Conservation (phyloP, 2,113 vertebrate genomes). For the Rhinolophus ferrumequinum region DNA sequence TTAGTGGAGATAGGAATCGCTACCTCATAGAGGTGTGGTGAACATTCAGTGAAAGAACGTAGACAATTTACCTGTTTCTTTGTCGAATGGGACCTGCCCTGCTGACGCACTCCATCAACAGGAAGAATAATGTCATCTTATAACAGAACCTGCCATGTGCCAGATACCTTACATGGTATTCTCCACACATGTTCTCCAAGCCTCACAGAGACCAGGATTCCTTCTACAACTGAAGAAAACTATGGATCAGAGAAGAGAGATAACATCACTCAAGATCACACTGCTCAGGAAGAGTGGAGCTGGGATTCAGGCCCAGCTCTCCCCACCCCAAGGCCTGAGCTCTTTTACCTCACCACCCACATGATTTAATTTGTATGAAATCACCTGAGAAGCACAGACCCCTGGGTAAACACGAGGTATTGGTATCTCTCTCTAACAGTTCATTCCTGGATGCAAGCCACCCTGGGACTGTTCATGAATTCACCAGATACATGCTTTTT, state of each 20-base stretch:
- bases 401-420: not conserved
- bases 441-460: accelerated
- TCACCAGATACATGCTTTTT: not conserved
- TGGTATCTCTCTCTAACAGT: not conserved
- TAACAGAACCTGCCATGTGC: not conserved
- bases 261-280: accelerated
- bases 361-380: not conserved
- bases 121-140: not conserved
- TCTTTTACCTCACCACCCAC: not conserved
- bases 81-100: not conserved
- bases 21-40: not conserved
- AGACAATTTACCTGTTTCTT: not conserved
- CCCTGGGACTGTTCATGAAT: not conserved
- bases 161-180: accelerated
- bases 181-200: not conserved
- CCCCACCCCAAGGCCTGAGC: not conserved
- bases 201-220: not conserved
- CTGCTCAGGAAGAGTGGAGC: no score
- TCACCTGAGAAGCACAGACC: not conserved
- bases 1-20: not conserved
- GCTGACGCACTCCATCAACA: not conserved
- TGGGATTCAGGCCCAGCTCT: not conserved
- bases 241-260: not conserved
- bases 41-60: not conserved
- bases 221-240: not conserved